Conservation (phyloP, 2,888 invertebrate genomes). For the Lycia hirtaria region DNA sequence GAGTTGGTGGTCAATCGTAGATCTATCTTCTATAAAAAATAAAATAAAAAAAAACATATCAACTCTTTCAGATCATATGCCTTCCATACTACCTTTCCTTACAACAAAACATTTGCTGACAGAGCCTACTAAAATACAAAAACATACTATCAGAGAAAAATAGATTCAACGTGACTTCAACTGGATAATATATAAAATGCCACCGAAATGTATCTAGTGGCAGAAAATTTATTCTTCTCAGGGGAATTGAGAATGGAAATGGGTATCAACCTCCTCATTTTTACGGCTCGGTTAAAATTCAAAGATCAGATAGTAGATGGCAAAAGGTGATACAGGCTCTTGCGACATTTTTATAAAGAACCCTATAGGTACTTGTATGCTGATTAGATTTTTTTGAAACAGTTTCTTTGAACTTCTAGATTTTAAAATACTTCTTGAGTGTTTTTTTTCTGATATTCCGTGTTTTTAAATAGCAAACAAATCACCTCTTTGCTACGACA, state of each 20-base stretch:
- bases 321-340: background rate
- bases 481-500: no score
- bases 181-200: slow-evolving; percentile 12
- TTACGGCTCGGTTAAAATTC: slow-evolving; percentile 20
- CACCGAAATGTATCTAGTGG: slow-evolving; percentile 22
- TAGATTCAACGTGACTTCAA: slow-evolving; percentile 9
- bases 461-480: no score
- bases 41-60: no score
- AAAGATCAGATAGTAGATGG: slow-evolving; percentile 16
- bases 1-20: no score
- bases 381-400: background rate
- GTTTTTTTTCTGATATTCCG: no score
- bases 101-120: no score
- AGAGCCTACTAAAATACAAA: background rate
- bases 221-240: slow-evolving; percentile 22
- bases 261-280: slow-evolving; percentile 26
- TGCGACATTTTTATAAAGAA: background rate
- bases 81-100: no score
- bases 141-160: slow-evolving; percentile 2
- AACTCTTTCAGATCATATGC: no score
- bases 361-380: no score
- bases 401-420: background rate
- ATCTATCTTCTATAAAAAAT: no score
- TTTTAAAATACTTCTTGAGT: no score
- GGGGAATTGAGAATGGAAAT: slow-evolving; percentile 21